Base-by-base conservation (phyloP, 2,113 vertebrate genomes). In the Catagonus wagneri region DNA sequence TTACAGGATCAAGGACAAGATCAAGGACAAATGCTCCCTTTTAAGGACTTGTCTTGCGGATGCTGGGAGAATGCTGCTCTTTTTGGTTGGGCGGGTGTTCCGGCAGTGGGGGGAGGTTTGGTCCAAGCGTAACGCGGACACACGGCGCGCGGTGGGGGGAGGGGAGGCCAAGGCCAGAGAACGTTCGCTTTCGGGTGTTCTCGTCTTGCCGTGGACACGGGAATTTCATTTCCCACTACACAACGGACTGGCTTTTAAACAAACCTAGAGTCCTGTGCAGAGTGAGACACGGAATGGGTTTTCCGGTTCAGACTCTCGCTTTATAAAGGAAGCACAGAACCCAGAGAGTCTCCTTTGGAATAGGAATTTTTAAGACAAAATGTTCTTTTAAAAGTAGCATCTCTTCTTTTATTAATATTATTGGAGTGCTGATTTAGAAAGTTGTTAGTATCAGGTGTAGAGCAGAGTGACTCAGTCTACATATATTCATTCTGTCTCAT, bases 91-190 rank as follows among this genome's bases (percentile, higher is more conserved):
- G 32, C 75, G 14, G 52, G 52, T 22, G 2, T 56, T 78, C 44
- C 32, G 56, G 75, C 29, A 1, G 6, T 22, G 7, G 29, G 52
- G 19, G 32, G 32, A 56, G 32, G 32, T 34, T 12, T 56, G 75
- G 32, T 34, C 52, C 52, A 4, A 0, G 13, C 32, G 22, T 34
- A 6, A 2, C 3, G 0, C 52, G 14, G 75, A 8, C 4, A 56
- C 75, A 1, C 6, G 12, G 27, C 1, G 32, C 52, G 4, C 13
- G n/a, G 32, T 0, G 0, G 1, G 2, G 6, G 0, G 52, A 56
- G n/a, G 23, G 52, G 52, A n/a, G 52, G 52, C 52, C 75, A 23
- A 78, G 19, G 3, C 11, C 52, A 78, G 3, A 34, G 32, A 8
- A 2, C 34, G 56, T 25, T 61, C 25, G 60, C 44, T 61, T 61